Conservation (phyloP, 2,113 vertebrate genomes). For the Oncorhynchus gorbuscha region DNA sequence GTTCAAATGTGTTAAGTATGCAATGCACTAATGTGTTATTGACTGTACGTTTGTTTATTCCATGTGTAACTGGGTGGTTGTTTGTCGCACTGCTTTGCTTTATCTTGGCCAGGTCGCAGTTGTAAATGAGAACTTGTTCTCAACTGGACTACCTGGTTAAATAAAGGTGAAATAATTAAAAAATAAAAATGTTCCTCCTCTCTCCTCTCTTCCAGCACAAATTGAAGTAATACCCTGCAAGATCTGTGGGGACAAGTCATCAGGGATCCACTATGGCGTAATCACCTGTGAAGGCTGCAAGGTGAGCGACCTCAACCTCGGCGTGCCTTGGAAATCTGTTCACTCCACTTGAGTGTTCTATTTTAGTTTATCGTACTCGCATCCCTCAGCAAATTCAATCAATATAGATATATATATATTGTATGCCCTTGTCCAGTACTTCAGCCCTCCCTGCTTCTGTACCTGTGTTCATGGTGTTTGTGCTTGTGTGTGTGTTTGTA, state of each 20-base stretch:
- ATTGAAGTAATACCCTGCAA: conserved; percentile 93
- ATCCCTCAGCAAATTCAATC: not conserved
- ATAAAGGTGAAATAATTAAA: too few species aligned
- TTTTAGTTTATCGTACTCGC: not conserved
- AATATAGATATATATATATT: not conserved
- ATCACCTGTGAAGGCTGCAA: conserved; percentile 86
- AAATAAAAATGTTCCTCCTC: conserved; percentile 3
- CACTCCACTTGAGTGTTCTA: not conserved
- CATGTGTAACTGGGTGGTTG: too few species aligned
- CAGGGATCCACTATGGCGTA: conserved; percentile 91
- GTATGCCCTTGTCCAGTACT: not conserved
- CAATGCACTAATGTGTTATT: too few species aligned
- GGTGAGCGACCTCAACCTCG: conserved; percentile 48
- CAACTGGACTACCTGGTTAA: too few species aligned
- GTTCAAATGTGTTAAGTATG: not conserved
- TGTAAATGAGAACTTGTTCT: too few species aligned
- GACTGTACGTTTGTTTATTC: too few species aligned
- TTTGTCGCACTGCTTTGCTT: too few species aligned
- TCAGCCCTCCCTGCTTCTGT: not conserved
- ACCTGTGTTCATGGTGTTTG: not conserved
- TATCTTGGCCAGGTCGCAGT: too few species aligned
- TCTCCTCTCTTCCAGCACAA: conserved; percentile 75
- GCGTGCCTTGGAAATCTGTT: not conserved
- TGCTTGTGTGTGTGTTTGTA: conserved; percentile 38
- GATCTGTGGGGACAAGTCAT: conserved; percentile 93